These are phyloP conservation scores for Mus spretus DNA, from an alignment of 2,797 vertebrate species.

Conservation along the genomic window DNA sequence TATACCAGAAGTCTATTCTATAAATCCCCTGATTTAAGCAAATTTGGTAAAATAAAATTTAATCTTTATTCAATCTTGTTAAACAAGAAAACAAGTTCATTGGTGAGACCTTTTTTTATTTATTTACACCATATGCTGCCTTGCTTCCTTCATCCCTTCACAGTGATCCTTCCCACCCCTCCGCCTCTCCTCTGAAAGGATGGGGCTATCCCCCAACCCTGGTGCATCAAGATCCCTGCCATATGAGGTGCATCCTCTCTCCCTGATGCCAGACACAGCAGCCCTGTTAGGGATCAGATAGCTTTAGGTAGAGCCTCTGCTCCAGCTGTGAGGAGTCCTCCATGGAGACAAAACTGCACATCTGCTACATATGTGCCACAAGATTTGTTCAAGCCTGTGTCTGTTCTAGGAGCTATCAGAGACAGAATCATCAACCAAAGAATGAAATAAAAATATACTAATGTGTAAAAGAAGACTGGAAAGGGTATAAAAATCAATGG, in stretches of 20 bases:
- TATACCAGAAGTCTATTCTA: constrained; percentile 3
- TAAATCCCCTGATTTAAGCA: constrained; percentile 23
- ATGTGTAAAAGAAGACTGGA: neutral
- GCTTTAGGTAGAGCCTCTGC: neutral
- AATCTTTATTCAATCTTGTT: constrained; percentile 21
- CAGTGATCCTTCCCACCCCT: accelerated
- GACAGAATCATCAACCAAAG: neutral
- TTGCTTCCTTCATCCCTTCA: neutral
- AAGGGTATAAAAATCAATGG: neutral
- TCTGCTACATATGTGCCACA: neutral
- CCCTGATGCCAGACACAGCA: neutral
- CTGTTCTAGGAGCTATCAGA: neutral
- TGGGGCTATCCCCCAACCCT: neutral
- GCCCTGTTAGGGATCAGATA: neutral
- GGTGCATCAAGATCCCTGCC: neutral
- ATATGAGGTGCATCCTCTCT: neutral
- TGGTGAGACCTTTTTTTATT: neutral
- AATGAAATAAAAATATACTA: neutral
- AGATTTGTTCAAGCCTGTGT: neutral
- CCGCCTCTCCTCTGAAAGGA: neutral
- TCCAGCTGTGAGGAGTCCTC: neutral
- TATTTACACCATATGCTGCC: neutral
- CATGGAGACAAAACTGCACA: neutral
- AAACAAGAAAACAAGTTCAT: constrained; percentile 39
- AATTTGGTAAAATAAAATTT: neutral